phyloP scores from a whole-genome alignment of 2,797 vertebrate genomes.

The Tragelaphus eurycerus region DNA sequence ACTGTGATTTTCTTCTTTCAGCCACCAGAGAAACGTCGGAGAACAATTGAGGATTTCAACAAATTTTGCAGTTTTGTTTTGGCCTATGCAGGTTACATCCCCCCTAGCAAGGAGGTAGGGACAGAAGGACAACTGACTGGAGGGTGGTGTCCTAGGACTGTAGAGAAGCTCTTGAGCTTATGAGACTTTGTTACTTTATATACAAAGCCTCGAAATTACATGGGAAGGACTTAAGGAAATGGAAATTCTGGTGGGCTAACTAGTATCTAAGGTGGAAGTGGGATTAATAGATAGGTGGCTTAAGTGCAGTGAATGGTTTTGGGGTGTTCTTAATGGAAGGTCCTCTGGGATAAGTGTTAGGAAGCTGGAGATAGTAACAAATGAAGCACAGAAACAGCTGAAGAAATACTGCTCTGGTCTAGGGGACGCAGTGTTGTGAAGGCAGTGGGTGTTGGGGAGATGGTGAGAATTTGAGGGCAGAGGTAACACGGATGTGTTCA shows the following conservation, averaged over 20 bases:
- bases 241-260: neutral
- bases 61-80: slow-evolving; percentile 96
- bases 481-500: neutral
- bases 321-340: neutral
- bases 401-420: neutral
- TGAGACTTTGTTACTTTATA: neutral
- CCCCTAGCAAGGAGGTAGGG: slow-evolving; percentile 90
- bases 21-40: slow-evolving; percentile 92
- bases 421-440: neutral
- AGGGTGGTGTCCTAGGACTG: neutral
- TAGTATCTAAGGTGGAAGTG: neutral
- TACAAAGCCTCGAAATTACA: neutral
- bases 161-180: neutral
- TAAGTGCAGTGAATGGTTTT: neutral
- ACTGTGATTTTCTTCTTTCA: slow-evolving; percentile 65
- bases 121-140: neutral
- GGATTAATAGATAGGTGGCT: too few relatives aligned
- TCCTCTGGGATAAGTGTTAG: neutral
- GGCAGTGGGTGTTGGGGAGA: neutral
- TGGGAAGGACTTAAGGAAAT: neutral
- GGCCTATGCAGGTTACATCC: slow-evolving; percentile 95
- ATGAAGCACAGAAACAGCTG: neutral
- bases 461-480: neutral
- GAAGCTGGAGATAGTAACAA: neutral
- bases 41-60: slow-evolving; percentile 96